These are phyloP conservation scores for Agriopis aurantiaria DNA, from an alignment of 2,888 invertebrate genomes.

Conservation along the genomic window DNA sequence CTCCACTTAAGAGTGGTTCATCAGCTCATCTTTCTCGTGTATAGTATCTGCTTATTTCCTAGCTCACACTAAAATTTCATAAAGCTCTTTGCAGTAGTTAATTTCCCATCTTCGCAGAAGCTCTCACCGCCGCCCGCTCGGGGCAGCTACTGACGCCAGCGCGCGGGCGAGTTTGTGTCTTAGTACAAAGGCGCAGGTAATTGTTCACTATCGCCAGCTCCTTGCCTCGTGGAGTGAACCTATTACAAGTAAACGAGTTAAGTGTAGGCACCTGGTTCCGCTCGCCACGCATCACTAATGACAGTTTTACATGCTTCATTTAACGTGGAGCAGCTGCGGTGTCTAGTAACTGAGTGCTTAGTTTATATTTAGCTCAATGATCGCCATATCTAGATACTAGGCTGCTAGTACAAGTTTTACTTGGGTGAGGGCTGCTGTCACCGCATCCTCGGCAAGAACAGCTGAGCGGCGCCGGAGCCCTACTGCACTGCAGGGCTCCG, in stretches of 20 bases:
- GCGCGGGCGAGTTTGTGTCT: slow-evolving; percentile 7
- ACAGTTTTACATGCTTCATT: neutral
- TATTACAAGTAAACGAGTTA: slow-evolving; percentile 29
- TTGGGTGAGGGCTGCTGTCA: no score
- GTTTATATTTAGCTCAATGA: neutral
- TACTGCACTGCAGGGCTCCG: no score
- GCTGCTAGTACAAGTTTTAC: neutral
- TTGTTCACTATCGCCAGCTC: slow-evolving; percentile 27
- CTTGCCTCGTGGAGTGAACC: slow-evolving; percentile 10
- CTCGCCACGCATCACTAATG: neutral
- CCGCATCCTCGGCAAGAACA: no score
- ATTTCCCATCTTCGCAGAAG: slow-evolving; percentile 25
- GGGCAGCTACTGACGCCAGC: slow-evolving; percentile 6
- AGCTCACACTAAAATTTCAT: slow-evolving; percentile 24
- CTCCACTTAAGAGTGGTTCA: slow-evolving; percentile 5
- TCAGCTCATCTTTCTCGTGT: neutral
- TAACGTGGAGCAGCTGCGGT: neutral
- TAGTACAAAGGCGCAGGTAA: slow-evolving; percentile 29
- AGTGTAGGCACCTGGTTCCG: slow-evolving; percentile 17
- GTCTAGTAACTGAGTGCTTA: neutral
- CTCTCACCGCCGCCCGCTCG: neutral
- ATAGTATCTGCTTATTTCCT: neutral
- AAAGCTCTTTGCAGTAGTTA: slow-evolving; percentile 27
- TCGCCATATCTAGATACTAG: neutral
- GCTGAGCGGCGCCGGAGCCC: no score